Evolutionary conservation across 2,113 vertebrate species (phyloP).

Genomic region (Carassius carassius): DNA sequence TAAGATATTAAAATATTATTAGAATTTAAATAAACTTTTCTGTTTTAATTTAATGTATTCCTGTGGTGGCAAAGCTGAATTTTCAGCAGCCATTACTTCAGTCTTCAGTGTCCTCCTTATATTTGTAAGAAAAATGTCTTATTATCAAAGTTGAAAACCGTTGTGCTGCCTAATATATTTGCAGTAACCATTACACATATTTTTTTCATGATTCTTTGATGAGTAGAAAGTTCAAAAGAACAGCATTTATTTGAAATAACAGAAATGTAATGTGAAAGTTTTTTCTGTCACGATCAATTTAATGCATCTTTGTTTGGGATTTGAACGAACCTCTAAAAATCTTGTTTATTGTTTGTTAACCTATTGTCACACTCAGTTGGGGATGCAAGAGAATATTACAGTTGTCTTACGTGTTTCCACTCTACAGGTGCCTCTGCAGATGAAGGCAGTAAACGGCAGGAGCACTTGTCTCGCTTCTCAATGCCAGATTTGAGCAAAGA

Average conservation of each 20-base stretch:
- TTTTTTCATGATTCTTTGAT: no score
- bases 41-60: not conserved
- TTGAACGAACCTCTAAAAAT: not conserved
- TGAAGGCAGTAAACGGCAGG: slow-evolving; percentile 87
- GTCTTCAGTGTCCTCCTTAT: not conserved
- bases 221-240: no score
- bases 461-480: slow-evolving; percentile 94
- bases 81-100: not conserved
- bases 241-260: no score
- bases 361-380: not conserved
- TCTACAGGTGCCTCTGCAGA: slow-evolving; percentile 85
- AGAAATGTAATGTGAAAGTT: no score
- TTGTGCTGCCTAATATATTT: not conserved
- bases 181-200: not conserved
- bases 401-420: slow-evolving; percentile 28
- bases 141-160: not conserved
- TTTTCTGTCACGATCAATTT: no score
- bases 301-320: not conserved
- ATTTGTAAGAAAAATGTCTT: not conserved
- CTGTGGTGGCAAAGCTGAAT: not conserved
- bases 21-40: not conserved
- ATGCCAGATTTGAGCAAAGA: slow-evolving; percentile 99
- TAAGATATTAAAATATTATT: not conserved
- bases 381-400: not conserved
- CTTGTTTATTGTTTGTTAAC: not conserved